phyloP scores from a whole-genome alignment of 2,797 vertebrate genomes.

The Luscinia megarhynchos region DNA sequence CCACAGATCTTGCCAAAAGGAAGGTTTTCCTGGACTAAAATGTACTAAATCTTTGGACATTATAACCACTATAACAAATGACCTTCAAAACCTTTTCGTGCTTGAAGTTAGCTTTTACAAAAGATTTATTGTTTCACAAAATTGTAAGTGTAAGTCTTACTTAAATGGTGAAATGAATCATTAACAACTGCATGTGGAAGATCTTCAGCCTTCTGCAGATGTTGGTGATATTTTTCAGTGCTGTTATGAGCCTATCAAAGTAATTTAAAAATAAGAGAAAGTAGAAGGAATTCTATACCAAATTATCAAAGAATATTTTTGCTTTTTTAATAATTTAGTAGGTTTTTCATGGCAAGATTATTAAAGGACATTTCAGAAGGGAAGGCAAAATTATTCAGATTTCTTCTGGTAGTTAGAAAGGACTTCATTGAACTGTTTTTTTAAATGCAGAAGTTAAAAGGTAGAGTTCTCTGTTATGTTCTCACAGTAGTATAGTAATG shows the following conservation, averaged over 20 bases:
- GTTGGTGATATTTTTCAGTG: not conserved
- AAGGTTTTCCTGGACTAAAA: not conserved
- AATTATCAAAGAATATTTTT: slow-evolving; percentile 2
- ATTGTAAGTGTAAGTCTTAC: not conserved
- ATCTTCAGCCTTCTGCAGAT: not conserved
- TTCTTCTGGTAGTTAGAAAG: not conserved
- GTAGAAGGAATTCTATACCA: not conserved
- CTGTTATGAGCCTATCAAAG: not conserved
- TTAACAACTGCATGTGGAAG: not conserved
- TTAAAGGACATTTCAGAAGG: not conserved
- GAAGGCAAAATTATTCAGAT: not conserved
- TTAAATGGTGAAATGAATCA: not conserved
- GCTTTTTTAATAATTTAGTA: not conserved
- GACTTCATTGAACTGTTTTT: not conserved
- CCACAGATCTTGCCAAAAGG: not conserved
- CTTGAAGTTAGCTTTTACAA: not conserved
- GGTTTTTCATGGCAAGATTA: not conserved
- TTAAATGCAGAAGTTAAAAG: not conserved
- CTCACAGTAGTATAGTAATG: not conserved
- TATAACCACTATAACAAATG: not conserved
- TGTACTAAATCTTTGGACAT: not conserved
- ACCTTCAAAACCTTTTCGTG: not conserved
- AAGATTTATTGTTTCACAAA: not conserved
- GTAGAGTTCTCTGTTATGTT: not conserved
- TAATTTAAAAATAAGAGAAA: not conserved